Conservation (phyloP, 2,888 invertebrate species). For the Caenorhabditis sinica region DNA sequence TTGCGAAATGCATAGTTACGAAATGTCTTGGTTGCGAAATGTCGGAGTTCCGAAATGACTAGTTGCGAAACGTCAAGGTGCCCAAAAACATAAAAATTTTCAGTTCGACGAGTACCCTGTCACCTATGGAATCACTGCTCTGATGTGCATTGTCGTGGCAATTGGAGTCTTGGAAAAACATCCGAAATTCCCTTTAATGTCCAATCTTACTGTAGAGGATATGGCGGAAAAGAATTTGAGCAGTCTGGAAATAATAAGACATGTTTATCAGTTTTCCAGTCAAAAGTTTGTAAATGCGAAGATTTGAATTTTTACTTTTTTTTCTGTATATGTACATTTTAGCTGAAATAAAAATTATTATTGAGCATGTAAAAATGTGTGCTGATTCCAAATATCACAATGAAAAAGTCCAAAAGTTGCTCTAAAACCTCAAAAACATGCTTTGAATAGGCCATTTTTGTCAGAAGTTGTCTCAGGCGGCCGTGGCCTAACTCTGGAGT, state of each 20-base stretch:
- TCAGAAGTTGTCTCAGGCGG: too few species aligned
- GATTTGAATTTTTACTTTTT: constrained; percentile 26
- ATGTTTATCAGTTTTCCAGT: constrained; percentile 48
- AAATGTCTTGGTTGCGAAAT: too few species aligned
- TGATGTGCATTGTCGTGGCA: constrained; percentile 69
- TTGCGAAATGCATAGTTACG: too few species aligned
- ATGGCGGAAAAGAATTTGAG: constrained; percentile 38
- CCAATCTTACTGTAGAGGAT: constrained; percentile 33
- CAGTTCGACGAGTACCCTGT: constrained; percentile 62
- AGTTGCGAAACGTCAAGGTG: too few species aligned
- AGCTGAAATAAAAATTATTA: neutral
- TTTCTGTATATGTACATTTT: neutral
- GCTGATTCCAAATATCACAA: too few species aligned
- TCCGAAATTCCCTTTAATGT: constrained; percentile 64
- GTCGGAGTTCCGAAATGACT: too few species aligned
- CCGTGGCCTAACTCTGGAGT: too few species aligned
- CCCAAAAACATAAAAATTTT: neutral
- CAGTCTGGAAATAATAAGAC: constrained; percentile 39
- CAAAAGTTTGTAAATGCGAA: constrained; percentile 43
- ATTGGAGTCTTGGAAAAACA: constrained; percentile 56
- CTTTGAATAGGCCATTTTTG: too few species aligned
- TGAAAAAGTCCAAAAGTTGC: too few species aligned
- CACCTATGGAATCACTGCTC: constrained; percentile 72
- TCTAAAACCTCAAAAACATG: too few species aligned
- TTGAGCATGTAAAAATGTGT: too few species aligned